These are phyloP conservation scores for Drosophila ustulata DNA, from an alignment of 2,888 invertebrate genomes.

Conservation along the genomic window DNA sequence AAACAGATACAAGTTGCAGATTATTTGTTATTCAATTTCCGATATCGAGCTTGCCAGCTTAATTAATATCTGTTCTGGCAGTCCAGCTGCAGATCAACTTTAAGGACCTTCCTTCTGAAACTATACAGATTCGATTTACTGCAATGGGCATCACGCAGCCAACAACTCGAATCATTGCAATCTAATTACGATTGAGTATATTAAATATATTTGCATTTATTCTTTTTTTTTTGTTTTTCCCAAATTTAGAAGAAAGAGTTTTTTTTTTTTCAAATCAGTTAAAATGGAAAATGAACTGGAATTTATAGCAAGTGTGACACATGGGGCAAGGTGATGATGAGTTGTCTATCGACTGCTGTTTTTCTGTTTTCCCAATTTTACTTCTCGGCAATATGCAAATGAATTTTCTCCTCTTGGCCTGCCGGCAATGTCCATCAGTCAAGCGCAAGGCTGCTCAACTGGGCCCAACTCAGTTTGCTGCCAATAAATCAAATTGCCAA, in stretches of 20 bases:
- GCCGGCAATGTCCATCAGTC: slow-evolving; percentile 44
- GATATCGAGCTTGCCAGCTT: neutral
- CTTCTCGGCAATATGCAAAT: slow-evolving; percentile 31
- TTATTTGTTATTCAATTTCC: neutral
- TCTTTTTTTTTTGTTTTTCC: neutral
- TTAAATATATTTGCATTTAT: neutral
- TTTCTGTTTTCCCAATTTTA: neutral
- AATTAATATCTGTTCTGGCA: neutral
- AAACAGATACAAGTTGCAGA: neutral
- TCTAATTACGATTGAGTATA: neutral
- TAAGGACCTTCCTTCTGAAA: neutral
- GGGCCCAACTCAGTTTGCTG: slow-evolving; percentile 58
- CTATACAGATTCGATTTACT: slow-evolving; percentile 21
- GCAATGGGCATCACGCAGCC: slow-evolving; percentile 23
- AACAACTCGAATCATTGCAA: slow-evolving; percentile 19
- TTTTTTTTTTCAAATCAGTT: neutral
- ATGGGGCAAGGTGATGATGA: slow-evolving; percentile 4
- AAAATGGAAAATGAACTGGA: neutral
- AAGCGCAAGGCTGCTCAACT: slow-evolving; percentile 20
- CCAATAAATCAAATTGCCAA: slow-evolving; percentile 75
- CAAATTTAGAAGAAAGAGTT: slow-evolving; percentile 3
- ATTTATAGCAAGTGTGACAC: neutral
- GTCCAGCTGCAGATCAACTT: neutral
- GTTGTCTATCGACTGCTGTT: neutral
- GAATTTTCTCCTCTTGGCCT: slow-evolving; percentile 4